Evolutionary conservation across 1,140 invertebrate species (phyloP), one percentile per base, ranked within the genome.

Genomic region (Lordiphosa stackelbergi): DNA sequence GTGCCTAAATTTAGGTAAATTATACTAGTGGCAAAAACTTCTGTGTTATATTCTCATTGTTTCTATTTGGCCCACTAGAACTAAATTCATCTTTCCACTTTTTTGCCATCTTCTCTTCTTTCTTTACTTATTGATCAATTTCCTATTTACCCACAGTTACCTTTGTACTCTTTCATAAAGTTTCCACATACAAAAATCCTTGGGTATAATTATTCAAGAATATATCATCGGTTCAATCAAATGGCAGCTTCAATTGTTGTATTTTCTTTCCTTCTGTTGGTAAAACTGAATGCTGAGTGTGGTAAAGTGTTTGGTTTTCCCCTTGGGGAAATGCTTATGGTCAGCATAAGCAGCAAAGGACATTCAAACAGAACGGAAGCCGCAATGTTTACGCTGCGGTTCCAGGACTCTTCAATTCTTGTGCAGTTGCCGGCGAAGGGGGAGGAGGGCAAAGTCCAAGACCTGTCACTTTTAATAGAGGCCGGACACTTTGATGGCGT

Each of bases 401-500:
- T 70, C 58, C 35, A 38, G 37, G 45, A 45, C 46, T 46, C 37
- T 40, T 48, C 10, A 48, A 37, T 40, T n/a, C 45, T 40, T 34
- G 47, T 19, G 42, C n/a, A 2, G 19, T 19, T 19, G 19, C 19
- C 3, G 19, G 19, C 19, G 42, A 19, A 3, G 9, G 8, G 13
- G 12, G 13, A 22, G 24, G 55, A 40, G 19, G 22, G 46, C 22
- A 22, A 13, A 36, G 35, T 48, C 60, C 36, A 48, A 46, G 35
- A 45, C 54, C 73, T 83, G 77, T 83, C 77, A 60, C 60, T 69
- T 69, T 83, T 83, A 83, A 83, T 83, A 83, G 73, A 69, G 65
- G 73, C 72, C 54, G 37, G 38, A 73, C 64, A 63, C 69, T 81
- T 83, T 83, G 77, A 83, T 83, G 73, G 56, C 72, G 70, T 68